These are phyloP conservation scores for Dipus sagitta DNA, from an alignment of 2,797 vertebrate genomes.

Conservation along the genomic window DNA sequence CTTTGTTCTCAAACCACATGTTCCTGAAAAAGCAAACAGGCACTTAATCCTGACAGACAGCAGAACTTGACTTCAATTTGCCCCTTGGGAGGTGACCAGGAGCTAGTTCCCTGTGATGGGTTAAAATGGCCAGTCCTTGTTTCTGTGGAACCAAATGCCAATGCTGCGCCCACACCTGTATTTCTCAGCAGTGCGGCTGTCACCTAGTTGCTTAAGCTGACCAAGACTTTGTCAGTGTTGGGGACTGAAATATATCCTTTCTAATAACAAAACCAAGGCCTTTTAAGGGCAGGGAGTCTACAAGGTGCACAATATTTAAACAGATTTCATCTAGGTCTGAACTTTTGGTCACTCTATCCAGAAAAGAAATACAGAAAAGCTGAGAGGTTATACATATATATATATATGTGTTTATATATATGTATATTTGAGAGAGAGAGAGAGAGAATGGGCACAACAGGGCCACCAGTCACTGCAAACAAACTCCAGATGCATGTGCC, in stretches of 20 bases:
- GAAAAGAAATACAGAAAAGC: constrained; percentile 65
- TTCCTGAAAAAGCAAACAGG: constrained; percentile 92
- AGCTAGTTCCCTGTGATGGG: constrained; percentile 82
- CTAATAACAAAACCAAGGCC: constrained; percentile 46
- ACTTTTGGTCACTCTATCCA: constrained; percentile 77
- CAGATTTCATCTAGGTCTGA: constrained; percentile 76
- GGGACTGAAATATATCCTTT: background rate
- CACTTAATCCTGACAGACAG: constrained; percentile 95
- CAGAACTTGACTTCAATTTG: constrained; percentile 94
- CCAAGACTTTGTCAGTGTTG: constrained; percentile 56
- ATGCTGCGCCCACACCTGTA: constrained; percentile 81
- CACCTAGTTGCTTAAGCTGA: constrained; percentile 75
- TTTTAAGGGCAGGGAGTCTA: constrained; percentile 64
- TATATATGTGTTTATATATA: too few species aligned
- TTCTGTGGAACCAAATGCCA: constrained; percentile 78
- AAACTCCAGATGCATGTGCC: too few species aligned
- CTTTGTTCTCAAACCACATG: constrained; percentile 93
- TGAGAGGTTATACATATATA: too few species aligned
- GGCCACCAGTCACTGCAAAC: too few species aligned
- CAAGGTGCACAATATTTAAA: constrained; percentile 80
- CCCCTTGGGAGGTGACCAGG: constrained; percentile 90
- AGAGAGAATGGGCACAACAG: background rate
- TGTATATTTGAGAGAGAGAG: too few species aligned
- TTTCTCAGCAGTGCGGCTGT: constrained; percentile 72
- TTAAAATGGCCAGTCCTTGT: constrained; percentile 82